A percentile compares a stretch with the other conserved stretches of the same genome.
phyloP scores from a whole-genome alignment of 2,888 invertebrate genomes.

The Dascillus cervinus region DNA sequence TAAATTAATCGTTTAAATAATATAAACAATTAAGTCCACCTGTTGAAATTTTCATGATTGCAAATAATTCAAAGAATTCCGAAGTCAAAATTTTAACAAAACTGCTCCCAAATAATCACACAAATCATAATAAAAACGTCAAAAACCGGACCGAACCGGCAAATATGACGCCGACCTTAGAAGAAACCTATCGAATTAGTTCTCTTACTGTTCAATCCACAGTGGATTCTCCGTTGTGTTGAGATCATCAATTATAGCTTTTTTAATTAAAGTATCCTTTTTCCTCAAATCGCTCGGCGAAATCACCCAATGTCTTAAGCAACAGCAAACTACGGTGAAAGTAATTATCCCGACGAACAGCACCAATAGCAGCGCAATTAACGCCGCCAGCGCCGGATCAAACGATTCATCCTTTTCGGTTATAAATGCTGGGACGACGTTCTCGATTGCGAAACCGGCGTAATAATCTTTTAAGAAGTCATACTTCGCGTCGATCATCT shows the following conservation, averaged over 20 bases:
- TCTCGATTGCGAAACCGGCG: conserved; percentile 65
- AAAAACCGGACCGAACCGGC: too few relatives aligned
- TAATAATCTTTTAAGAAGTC: conserved; percentile 76
- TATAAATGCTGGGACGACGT: conserved; percentile 63
- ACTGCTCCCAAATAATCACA: too few relatives aligned
- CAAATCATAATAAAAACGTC: too few relatives aligned
- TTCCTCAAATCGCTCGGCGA: conserved; percentile 74
- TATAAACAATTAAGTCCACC: too few relatives aligned
- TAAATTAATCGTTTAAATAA: too few relatives aligned
- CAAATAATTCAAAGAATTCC: too few relatives aligned
- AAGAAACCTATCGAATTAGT: too few relatives aligned
- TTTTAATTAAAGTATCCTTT: conserved; percentile 75
- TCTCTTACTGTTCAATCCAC: conserved; percentile 87
- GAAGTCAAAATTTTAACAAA: too few relatives aligned
- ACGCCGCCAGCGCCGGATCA: conserved; percentile 77
- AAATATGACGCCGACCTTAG: too few relatives aligned
- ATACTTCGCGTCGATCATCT: conserved; percentile 77
- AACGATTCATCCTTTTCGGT: conserved; percentile 66
- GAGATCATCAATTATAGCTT: conserved; percentile 75
- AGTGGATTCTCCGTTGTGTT: conserved; percentile 88
- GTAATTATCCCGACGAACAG: conserved; percentile 80
- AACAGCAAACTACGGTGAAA: conserved; percentile 80
- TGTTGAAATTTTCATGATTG: too few relatives aligned
- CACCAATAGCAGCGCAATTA: conserved; percentile 78
- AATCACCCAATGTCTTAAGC: conserved; percentile 80